phyloP scores from a whole-genome alignment of 2,113 vertebrate genomes.

The Lepisosteus osseus region DNA sequence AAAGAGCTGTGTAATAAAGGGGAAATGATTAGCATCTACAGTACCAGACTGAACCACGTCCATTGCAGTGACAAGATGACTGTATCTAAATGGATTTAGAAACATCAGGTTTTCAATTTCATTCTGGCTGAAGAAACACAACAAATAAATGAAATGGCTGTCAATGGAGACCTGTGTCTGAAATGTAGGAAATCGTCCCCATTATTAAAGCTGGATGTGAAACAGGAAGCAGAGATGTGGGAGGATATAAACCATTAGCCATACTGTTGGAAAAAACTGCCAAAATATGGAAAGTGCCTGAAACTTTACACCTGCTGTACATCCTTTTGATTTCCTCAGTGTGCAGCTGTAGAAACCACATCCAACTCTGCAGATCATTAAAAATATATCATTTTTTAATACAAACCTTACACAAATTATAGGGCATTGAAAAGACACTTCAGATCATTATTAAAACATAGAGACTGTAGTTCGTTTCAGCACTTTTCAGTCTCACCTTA shows the following conservation, averaged over 20 bases:
- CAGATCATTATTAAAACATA: too few relatives aligned
- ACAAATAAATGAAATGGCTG: constrained; percentile 20
- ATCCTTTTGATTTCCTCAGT: constrained; percentile 19
- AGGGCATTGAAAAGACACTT: too few relatives aligned
- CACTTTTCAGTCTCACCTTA: too few relatives aligned
- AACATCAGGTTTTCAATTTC: not conserved
- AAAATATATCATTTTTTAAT: not conserved
- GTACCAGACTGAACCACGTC: too few relatives aligned
- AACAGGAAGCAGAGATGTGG: not conserved
- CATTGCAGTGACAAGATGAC: too few relatives aligned
- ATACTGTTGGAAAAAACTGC: constrained; percentile 15
- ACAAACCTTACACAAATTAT: too few relatives aligned
- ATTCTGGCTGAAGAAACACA: constrained; percentile 1
- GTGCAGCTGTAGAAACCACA: constrained; percentile 28
- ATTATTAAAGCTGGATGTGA: constrained; percentile 22
- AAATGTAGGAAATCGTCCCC: not conserved
- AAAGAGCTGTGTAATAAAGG: too few relatives aligned
- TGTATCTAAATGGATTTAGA: too few relatives aligned
- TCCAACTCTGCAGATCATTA: constrained; percentile 28
- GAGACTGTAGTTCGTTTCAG: too few relatives aligned
- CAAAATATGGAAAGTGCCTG: constrained; percentile 17
- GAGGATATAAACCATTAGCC: constrained; percentile 15
- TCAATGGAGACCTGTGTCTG: constrained; percentile 5
- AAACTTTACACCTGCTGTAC: constrained; percentile 36
- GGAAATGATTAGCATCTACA: too few relatives aligned